These are phyloP conservation scores for Gambelia wislizenii DNA, from an alignment of 2,797 vertebrate genomes.

Conservation along the genomic window DNA sequence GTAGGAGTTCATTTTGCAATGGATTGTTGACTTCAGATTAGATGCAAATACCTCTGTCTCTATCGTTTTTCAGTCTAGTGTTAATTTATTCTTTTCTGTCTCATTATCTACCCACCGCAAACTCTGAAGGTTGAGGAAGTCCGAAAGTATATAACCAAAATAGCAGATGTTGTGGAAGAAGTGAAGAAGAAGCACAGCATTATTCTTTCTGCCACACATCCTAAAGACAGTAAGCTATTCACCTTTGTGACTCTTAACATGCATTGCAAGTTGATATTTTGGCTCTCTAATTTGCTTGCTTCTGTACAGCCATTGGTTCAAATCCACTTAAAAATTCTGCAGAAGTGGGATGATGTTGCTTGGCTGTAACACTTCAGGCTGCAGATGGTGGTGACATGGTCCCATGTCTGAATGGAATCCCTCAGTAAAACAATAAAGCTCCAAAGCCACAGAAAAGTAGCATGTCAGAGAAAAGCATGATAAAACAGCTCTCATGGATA, in stretches of 20 bases:
- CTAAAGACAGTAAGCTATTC: constrained; percentile 88
- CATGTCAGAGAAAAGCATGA: too few species aligned
- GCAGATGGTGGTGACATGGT: neutral
- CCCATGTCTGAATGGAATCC: neutral
- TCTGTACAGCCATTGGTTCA: neutral
- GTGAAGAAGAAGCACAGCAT: constrained; percentile 94
- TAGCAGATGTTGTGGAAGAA: constrained; percentile 88
- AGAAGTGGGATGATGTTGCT: neutral
- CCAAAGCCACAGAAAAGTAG: too few species aligned
- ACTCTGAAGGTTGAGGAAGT: constrained; percentile 90
- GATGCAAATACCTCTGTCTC: neutral
- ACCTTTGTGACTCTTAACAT: neutral
- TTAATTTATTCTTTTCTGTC: neutral
- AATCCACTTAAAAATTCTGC: too few species aligned
- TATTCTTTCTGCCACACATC: constrained; percentile 93
- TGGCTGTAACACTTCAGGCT: neutral
- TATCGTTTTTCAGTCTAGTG: neutral
- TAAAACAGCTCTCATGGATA: too few species aligned
- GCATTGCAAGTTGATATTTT: too few species aligned
- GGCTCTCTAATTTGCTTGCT: neutral
- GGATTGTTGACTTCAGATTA: neutral
- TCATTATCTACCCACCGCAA: neutral
- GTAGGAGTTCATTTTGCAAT: neutral
- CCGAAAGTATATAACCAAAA: constrained; percentile 85
- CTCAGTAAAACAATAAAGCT: too few species aligned